Evolutionary conservation across 2,797 vertebrate genomes (phyloP), one percentile per base, ranked within the genome.

Genomic region (Furcifer pardalis): DNA sequence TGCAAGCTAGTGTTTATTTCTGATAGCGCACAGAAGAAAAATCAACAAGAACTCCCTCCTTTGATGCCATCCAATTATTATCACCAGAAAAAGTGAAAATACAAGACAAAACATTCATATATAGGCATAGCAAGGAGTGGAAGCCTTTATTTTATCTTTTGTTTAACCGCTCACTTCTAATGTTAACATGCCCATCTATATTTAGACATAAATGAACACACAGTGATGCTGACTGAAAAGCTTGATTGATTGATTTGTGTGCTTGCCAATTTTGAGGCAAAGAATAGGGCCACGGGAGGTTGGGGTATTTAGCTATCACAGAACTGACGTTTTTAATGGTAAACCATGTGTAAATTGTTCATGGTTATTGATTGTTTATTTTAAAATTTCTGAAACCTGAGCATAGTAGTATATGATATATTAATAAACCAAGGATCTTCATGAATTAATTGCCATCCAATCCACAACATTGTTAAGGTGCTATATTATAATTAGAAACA

Each of bases 261-360:
- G 74, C 82, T 89, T 76, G 49, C 42, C n/a, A 30, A 8, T 86
- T 87, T 82, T 85, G 44, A 69, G n/a, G 40, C 78, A 83, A 92
- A 90, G 35, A 81, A 72, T 27, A 32, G 30, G 86, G 69, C 82
- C 84, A 84, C 23, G 86, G 88, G 74, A 69, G 21, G 49, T 82
- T 60, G 83, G 73, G 73, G 59, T 27, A 80, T 23, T 30, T 40
- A 40, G 35, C 27, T 42, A 60, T 17, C 89, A 81, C 73, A 81
- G 46, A 44, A n/a, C 74, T 25, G 35, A 44, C 59, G 60, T 42
- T 27, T 74, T 46, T 56, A 79, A 65, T 74, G 60, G 23, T 74
- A 59, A 9, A 6, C 23, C 59, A 44, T 35, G 78, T 75, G 65
- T 44, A 6, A 15, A 68, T 75, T 74, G 25, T 71, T 40, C 40